phyloP scores from a whole-genome alignment of 2,888 invertebrate species.

The Tipula confusa region DNA sequence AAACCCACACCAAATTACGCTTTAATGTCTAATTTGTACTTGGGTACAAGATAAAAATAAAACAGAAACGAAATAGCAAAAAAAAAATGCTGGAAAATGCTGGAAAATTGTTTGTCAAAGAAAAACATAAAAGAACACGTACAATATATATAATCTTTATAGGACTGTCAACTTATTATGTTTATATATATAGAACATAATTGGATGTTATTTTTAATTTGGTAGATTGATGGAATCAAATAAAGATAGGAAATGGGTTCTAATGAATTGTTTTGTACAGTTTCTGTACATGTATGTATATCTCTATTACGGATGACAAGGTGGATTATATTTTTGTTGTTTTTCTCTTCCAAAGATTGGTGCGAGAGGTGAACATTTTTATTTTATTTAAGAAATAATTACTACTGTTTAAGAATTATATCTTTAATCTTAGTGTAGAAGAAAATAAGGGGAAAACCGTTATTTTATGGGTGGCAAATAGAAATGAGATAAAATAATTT shows the following conservation, averaged over 20 bases:
- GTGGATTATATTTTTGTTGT: too few species aligned
- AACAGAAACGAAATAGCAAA: too few species aligned
- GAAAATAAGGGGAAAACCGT: too few species aligned
- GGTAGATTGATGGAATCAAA: slow-evolving; percentile 12
- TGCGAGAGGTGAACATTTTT: not conserved
- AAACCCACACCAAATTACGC: not conserved
- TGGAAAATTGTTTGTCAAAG: slow-evolving; percentile 25
- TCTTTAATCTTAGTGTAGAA: not conserved
- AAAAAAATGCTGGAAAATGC: not conserved
- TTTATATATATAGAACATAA: too few species aligned
- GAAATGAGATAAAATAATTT: too few species aligned
- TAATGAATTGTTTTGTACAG: not conserved
- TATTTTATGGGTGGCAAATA: too few species aligned
- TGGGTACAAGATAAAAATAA: not conserved
- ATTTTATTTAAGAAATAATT: not conserved
- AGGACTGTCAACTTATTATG: not conserved
- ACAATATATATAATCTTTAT: not conserved
- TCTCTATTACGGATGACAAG: not conserved
- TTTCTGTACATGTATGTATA: not conserved
- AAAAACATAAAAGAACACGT: slow-evolving; percentile 3
- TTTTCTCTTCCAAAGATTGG: too few species aligned
- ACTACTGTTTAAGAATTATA: not conserved
- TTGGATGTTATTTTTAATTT: slow-evolving; percentile 25
- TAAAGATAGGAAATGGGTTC: not conserved
- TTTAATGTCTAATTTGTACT: not conserved